A percentile compares a stretch with the other conserved stretches of the same genome.
Evolutionary conservation across 2,113 vertebrate genomes (phyloP).

Genomic region (Rhinogobius similis): DNA sequence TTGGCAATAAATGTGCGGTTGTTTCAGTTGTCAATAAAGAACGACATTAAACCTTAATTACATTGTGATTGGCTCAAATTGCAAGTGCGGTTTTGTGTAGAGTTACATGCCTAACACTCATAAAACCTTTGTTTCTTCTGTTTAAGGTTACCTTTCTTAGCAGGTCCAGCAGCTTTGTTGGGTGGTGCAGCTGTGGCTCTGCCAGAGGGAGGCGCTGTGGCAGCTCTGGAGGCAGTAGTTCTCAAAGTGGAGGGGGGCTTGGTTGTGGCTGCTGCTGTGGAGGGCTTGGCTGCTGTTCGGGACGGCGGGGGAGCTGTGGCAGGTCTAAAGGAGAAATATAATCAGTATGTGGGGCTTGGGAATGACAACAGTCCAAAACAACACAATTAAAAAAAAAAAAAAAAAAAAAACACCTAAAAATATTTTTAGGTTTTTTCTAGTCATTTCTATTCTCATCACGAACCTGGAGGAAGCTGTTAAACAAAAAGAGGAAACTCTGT

Average conservation of each 20-base stretch:
- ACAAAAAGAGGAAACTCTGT: neutral
- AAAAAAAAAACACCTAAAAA: neutral
- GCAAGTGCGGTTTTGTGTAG: too few species aligned
- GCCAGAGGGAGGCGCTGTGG: constrained; percentile 63
- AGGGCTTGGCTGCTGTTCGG: constrained; percentile 41
- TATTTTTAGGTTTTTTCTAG: neutral
- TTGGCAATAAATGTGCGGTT: too few species aligned
- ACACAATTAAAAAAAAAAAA: neutral
- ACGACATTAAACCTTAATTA: too few species aligned
- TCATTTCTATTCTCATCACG: neutral
- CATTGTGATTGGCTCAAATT: too few species aligned
- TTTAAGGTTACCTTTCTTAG: constrained; percentile 68
- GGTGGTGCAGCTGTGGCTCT: constrained; percentile 49
- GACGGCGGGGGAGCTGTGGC: constrained; percentile 26
- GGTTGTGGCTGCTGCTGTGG: constrained; percentile 31
- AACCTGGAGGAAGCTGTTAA: neutral
- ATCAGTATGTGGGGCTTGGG: neutral
- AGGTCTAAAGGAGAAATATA: constrained; percentile 40
- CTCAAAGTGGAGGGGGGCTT: constrained; percentile 45
- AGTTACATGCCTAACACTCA: too few species aligned
- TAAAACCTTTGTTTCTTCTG: too few species aligned
- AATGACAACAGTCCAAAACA: neutral
- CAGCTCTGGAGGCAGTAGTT: constrained; percentile 41
- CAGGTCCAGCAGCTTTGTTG: constrained; percentile 44
- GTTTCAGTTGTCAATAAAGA: too few species aligned